These are phyloP conservation scores for Volucella zonaria DNA, from an alignment of 2,888 invertebrate species.

Conservation along the genomic window DNA sequence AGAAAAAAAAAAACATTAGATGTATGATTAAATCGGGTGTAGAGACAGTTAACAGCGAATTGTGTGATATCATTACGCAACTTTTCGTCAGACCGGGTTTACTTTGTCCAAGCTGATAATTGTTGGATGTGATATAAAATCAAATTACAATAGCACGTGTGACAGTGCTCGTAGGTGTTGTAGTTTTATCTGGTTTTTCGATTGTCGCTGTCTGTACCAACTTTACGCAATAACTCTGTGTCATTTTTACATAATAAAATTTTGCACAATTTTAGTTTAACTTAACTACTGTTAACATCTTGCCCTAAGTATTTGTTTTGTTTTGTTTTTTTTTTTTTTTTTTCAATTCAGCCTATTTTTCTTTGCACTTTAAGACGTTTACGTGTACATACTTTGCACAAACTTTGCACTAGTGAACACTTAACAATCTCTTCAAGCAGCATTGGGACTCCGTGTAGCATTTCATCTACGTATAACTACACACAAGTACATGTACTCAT, in stretches of 20 bases:
- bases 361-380: constrained; percentile 6
- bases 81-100: neutral
- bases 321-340: neutral
- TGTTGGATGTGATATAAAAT: neutral
- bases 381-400: constrained; percentile 5
- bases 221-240: too few relatives aligned
- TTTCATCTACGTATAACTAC: constrained; percentile 53
- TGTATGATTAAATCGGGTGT: constrained; percentile 14
- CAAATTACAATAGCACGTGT: neutral
- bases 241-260: neutral
- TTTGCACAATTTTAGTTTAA: constrained; percentile 13
- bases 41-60: constrained; percentile 5
- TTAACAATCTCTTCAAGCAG: constrained; percentile 26
- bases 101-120: neutral
- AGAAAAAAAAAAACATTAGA: constrained; percentile 11
- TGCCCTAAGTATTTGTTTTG: constrained; percentile 12
- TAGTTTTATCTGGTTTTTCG: too few relatives aligned
- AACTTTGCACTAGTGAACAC: constrained; percentile 8
- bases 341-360: constrained; percentile 15
- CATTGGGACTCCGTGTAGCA: constrained; percentile 65
- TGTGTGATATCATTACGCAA: constrained; percentile 13
- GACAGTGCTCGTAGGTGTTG: neutral
- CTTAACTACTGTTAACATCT: constrained; percentile 15
- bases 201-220: too few relatives aligned
- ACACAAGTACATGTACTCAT: constrained; percentile 1